Evolutionary conservation across 2,113 vertebrate species (phyloP).

Genomic region (Candoia aspera): DNA sequence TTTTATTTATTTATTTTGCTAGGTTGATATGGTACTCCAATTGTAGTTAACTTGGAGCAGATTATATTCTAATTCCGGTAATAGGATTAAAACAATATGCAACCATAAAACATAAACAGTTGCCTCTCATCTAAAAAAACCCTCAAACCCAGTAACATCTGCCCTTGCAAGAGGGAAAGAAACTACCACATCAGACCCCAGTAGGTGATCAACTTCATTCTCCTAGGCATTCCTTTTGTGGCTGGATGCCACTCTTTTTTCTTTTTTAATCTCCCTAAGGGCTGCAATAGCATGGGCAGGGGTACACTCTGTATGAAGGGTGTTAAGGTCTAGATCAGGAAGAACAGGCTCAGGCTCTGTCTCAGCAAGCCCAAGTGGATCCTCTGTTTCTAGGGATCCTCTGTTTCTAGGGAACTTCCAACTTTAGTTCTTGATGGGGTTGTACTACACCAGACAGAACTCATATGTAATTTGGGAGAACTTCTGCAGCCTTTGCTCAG

Average conservation of each 20-base stretch:
- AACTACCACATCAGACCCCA: not conserved
- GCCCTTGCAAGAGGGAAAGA: not conserved
- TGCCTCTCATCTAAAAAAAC: not conserved
- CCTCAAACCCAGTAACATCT: not conserved
- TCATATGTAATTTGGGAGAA: not conserved
- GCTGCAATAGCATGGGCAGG: not conserved
- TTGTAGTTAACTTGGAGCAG: not conserved
- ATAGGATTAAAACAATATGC: not conserved
- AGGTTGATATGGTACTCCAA: not conserved
- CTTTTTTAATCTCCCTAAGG: not conserved
- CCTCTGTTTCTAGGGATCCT: not conserved
- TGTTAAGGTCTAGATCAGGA: not conserved
- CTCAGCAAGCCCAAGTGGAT: not conserved
- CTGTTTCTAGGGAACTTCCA: not conserved
- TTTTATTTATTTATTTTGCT: not conserved
- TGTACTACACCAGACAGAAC: not conserved
- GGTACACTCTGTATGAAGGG: not conserved
- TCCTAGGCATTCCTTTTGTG: not conserved
- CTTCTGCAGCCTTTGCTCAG: not conserved
- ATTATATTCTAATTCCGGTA: not conserved
- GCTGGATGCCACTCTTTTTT: not conserved
- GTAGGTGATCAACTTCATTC: not conserved
- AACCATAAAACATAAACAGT: not conserved
- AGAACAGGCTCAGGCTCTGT: not conserved
- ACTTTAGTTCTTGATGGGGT: not conserved